phyloP scores from a whole-genome alignment of 92 coral and sea anemone genomes.

The Pocillopora meandrina region DNA sequence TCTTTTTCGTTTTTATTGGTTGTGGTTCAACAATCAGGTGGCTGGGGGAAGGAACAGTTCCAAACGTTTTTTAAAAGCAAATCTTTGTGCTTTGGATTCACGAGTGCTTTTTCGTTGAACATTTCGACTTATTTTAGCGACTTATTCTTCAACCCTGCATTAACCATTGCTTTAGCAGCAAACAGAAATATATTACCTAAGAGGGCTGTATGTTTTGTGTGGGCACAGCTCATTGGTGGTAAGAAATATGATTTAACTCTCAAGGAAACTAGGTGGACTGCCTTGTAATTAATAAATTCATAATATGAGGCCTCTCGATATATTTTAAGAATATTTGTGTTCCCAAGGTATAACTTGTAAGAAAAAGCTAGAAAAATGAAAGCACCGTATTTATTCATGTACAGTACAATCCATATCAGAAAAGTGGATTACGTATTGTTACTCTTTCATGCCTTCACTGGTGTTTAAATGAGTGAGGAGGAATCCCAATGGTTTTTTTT shows the following conservation, averaged over 20 bases:
- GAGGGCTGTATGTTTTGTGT: conserved; percentile 53
- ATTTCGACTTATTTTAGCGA: conserved; percentile 56
- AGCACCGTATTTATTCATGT: neutral
- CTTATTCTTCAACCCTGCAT: conserved; percentile 76
- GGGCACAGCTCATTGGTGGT: conserved; percentile 73
- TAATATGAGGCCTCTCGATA: too few species aligned
- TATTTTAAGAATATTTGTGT: too few species aligned
- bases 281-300: neutral
- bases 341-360: too few species aligned
- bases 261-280: neutral
- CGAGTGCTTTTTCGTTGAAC: conserved; percentile 57
- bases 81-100: conserved; percentile 71
- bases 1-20: conserved; percentile 47
- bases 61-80: conserved; percentile 21
- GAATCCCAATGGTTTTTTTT: too few species aligned
- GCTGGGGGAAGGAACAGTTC: conserved; percentile 25
- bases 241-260: neutral
- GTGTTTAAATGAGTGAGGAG: neutral
- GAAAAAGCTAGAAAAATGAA: neutral
- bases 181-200: conserved; percentile 49
- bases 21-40: conserved; percentile 60
- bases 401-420: neutral
- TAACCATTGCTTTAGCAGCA: conserved; percentile 65
- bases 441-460: neutral
- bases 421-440: neutral